Percentiles rank a stretch among this genome's conserved stretches.
phyloP scores from a whole-genome alignment of 2,797 vertebrate genomes.

The Thunnus albacares region DNA sequence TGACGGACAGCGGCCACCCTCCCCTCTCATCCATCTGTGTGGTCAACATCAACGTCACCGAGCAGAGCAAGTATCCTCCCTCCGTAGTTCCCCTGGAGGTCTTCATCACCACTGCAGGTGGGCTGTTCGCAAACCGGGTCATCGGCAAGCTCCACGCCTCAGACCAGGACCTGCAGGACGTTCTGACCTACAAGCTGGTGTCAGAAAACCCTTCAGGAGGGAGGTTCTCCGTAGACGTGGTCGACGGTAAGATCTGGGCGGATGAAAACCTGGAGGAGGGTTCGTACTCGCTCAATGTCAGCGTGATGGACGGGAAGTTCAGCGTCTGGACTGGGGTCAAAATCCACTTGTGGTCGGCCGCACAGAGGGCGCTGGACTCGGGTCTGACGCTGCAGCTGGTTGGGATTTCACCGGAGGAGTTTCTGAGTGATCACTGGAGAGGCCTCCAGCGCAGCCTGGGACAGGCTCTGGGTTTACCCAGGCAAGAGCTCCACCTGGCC shows the following conservation, averaged over 20 bases:
- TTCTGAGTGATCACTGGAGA: conserved; percentile 94
- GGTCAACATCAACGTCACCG: conserved; percentile 90
- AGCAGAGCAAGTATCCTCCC: conserved; percentile 92
- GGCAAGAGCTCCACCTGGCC: conserved; percentile 91
- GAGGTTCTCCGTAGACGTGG: conserved; percentile 88
- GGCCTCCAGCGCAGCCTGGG: conserved; percentile 92
- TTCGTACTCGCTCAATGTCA: conserved; percentile 91
- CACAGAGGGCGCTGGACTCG: conserved; percentile 85
- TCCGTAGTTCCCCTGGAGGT: conserved; percentile 93
- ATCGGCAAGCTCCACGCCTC: conserved; percentile 95
- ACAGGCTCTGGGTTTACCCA: conserved; percentile 82
- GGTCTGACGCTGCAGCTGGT: conserved; percentile 90
- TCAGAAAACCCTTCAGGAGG: conserved; percentile 72
- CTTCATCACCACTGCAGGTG: conserved; percentile 89
- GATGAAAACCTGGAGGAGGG: conserved; percentile 87
- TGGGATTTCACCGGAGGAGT: conserved; percentile 91
- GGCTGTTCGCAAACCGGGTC: conserved; percentile 88
- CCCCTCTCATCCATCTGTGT: conserved; percentile 93
- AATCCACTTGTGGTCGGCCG: conserved; percentile 90
- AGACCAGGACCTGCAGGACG: conserved; percentile 93
- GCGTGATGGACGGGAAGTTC: conserved; percentile 93
- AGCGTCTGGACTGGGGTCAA: conserved; percentile 84
- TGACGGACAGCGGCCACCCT: conserved; percentile 92
- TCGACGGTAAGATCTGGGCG: conserved; percentile 92
- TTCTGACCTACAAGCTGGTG: conserved; percentile 87